A percentile compares a stretch with the other conserved stretches of the same genome.
phyloP scores from a whole-genome alignment of 2,888 invertebrate genomes.

The Chironomus tentans region DNA sequence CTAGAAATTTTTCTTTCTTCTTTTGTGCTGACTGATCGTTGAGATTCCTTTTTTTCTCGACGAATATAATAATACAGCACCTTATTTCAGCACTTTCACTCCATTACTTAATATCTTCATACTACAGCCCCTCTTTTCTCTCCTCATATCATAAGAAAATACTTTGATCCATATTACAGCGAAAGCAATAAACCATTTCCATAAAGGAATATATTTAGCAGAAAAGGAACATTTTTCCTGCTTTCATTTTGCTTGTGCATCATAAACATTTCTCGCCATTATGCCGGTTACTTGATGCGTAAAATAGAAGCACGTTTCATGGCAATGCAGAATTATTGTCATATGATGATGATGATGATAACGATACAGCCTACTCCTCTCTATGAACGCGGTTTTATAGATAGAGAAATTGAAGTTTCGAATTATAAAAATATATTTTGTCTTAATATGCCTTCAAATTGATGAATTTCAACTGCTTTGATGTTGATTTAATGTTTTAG shows the following conservation, averaged over 20 bases:
- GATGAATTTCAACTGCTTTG: no score
- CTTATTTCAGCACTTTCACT: not conserved
- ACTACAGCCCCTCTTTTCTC: not conserved
- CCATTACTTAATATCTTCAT: not conserved
- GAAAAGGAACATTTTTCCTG: not conserved
- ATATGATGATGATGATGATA: not conserved
- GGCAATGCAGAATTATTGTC: not conserved
- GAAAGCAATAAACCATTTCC: not conserved
- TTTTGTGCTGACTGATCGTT: not conserved
- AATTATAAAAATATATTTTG: no score
- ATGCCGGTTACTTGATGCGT: not conserved
- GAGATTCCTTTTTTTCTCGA: not conserved
- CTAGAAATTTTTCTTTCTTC: not conserved
- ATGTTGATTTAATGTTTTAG: no score
- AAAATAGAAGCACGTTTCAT: not conserved
- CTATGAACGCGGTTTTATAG: not conserved
- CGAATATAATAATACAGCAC: not conserved
- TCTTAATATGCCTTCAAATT: no score
- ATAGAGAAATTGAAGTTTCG: not conserved
- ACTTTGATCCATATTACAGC: not conserved
- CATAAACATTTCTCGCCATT: not conserved
- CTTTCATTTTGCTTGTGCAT: not conserved
- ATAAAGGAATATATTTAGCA: not conserved
- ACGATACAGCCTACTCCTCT: not conserved
- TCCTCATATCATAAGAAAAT: not conserved